Evolutionary conservation across 1,140 invertebrate species (phyloP).

Genomic region (Nixonia krombeini): DNA sequence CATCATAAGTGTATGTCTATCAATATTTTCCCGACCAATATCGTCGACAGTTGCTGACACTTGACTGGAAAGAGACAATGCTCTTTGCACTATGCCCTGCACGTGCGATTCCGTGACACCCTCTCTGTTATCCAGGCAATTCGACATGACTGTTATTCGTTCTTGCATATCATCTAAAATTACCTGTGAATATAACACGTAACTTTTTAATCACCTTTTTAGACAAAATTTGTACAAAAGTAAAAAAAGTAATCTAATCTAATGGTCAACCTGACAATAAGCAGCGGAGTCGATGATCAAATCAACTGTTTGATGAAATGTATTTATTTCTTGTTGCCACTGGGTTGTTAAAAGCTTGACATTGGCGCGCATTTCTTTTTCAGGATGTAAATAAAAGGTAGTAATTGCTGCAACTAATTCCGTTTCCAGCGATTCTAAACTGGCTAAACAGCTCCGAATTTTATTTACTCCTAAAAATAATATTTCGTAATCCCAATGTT

Average conservation of each 20-base stretch:
- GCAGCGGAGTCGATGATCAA: slow-evolving; percentile 78
- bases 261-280: slow-evolving; percentile 77
- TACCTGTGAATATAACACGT: slow-evolving; percentile 51
- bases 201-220: neutral
- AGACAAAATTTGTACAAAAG: neutral
- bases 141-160: slow-evolving; percentile 51
- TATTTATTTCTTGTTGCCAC: slow-evolving; percentile 75
- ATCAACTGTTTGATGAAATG: slow-evolving; percentile 74
- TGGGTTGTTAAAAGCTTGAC: slow-evolving; percentile 71
- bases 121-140: slow-evolving; percentile 61
- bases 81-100: slow-evolving; percentile 58
- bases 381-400: slow-evolving; percentile 66
- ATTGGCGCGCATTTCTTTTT: slow-evolving; percentile 61
- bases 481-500: too few relatives aligned
- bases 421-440: slow-evolving; percentile 77
- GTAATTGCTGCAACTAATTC: slow-evolving; percentile 76
- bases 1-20: slow-evolving; percentile 62
- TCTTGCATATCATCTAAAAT: slow-evolving; percentile 64
- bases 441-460: slow-evolving; percentile 76
- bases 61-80: slow-evolving; percentile 60
- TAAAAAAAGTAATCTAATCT: too few relatives aligned
- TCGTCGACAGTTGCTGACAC: slow-evolving; percentile 60
- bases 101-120: slow-evolving; percentile 57
- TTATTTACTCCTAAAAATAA: slow-evolving; percentile 72
- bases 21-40: slow-evolving; percentile 63